Conservation (phyloP, 2,888 invertebrate species). For the Drosophila dives region DNA sequence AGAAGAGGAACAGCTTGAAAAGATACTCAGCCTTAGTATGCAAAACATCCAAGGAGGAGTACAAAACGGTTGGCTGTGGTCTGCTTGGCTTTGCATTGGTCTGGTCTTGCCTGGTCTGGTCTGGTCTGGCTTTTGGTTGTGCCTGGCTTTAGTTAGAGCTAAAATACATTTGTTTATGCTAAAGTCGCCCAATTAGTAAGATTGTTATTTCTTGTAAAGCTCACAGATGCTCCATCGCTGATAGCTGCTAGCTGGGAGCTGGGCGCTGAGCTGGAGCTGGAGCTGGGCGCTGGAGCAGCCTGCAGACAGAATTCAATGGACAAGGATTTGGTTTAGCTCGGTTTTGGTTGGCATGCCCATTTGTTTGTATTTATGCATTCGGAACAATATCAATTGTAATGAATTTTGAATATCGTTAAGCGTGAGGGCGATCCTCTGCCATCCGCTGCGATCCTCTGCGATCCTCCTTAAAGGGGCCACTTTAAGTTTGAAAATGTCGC, state of each 20-base stretch:
- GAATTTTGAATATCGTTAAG: constrained; percentile 84
- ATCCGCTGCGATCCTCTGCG: constrained; percentile 15
- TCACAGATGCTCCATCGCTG: constrained; percentile 77
- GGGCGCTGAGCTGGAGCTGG: constrained; percentile 1
- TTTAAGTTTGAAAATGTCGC: constrained; percentile 63
- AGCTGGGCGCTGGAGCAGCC: constrained; percentile 24
- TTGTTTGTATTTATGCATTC: constrained; percentile 82
- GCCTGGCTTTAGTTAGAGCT: constrained; percentile 72
- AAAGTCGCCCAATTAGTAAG: constrained; percentile 85
- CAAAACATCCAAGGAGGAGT: constrained; percentile 75
- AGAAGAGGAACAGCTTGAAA: constrained; percentile 1
- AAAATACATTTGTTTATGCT: constrained; percentile 85
- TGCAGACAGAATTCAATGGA: constrained; percentile 32
- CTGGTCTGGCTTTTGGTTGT: constrained; percentile 34
- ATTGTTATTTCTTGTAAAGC: constrained; percentile 85
- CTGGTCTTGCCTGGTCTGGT: constrained; percentile 29
- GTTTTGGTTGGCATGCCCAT: constrained; percentile 64
- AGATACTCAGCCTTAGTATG: constrained; percentile 60
- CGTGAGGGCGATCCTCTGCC: constrained; percentile 47
- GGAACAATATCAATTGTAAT: constrained; percentile 84
- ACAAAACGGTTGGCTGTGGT: constrained; percentile 75
- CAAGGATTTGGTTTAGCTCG: neutral
- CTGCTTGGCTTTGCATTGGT: constrained; percentile 37
- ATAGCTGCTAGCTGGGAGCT: constrained; percentile 47
- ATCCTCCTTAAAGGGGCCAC: constrained; percentile 8